Evolutionary conservation across 2,888 invertebrate species (phyloP).

Genomic region (Polia nebulosa): DNA sequence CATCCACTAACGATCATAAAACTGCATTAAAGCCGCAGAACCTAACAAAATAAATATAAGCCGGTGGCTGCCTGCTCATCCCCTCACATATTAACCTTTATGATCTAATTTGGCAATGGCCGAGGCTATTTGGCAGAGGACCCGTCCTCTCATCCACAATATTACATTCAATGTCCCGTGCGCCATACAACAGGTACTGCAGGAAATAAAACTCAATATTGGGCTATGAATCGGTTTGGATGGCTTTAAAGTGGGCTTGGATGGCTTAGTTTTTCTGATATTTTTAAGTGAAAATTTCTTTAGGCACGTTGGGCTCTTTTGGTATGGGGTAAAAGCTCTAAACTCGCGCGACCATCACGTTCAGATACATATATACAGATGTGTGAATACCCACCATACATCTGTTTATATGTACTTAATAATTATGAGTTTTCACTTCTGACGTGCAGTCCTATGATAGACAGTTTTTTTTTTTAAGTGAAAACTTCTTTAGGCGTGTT

Average conservation of each 20-base stretch:
- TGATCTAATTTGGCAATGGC: constrained; percentile 85
- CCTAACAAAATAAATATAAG: constrained; percentile 64
- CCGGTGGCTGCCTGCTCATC: constrained; percentile 64
- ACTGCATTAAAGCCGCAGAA: constrained; percentile 56
- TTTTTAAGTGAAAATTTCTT: no score
- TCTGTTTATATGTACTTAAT: no score
- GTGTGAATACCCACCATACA: no score
- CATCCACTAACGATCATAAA: constrained; percentile 44
- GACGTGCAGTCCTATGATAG: no score
- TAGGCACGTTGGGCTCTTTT: no score
- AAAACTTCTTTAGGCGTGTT: no score
- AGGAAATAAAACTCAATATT: constrained; percentile 62
- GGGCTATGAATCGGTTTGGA: constrained; percentile 58
- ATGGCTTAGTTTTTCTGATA: constrained; percentile 20
- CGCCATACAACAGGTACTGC: constrained; percentile 78
- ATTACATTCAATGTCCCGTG: constrained; percentile 74
- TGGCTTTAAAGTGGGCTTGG: constrained; percentile 52
- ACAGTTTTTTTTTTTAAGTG: no score
- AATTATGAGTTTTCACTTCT: no score
- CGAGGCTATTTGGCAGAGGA: constrained; percentile 81
- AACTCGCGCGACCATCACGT: no score
- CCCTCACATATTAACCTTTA: constrained; percentile 86
- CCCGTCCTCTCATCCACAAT: constrained; percentile 65
- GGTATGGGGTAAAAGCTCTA: not conserved
- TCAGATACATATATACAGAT: no score